Percentiles rank a stretch among this genome's conserved stretches.
Conservation (phyloP, 64 coral and sea anemone genomes). For the Anthopleura sola region DNA sequence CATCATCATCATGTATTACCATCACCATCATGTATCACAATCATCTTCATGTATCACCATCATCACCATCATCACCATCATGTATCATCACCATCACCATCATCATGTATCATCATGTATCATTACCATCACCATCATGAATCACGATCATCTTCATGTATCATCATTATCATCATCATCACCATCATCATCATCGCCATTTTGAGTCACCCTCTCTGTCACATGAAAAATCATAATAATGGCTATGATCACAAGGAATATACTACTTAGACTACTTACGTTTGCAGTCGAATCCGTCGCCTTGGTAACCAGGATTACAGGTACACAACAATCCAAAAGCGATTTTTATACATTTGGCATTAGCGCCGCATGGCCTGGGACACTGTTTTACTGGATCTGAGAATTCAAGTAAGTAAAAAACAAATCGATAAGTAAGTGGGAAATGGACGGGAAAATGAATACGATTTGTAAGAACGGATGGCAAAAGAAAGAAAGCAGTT, state of each 20-base stretch:
- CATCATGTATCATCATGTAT: too few species aligned
- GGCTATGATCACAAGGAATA: not conserved
- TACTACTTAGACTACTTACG: slow-evolving; percentile 1
- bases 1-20: not conserved
- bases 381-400: not conserved
- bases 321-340: not conserved
- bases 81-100: not conserved
- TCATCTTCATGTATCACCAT: not conserved
- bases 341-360: slow-evolving; percentile 2
- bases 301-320: slow-evolving; percentile 46
- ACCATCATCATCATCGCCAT: not conserved
- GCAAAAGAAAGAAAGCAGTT: not conserved
- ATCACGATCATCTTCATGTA: not conserved
- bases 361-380: slow-evolving; percentile 6
- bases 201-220: not conserved
- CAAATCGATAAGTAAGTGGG: too few species aligned
- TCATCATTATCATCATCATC: not conserved
- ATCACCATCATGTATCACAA: too few species aligned
- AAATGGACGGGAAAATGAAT: not conserved
- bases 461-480: not conserved
- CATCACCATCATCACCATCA: not conserved
- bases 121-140: too few species aligned
- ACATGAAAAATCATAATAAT: too few species aligned
- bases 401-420: too few species aligned
- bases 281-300: slow-evolving; percentile 34